These are phyloP conservation scores for Paratrypauchen microcephalus DNA, from an alignment of 2,797 vertebrate species.

Conservation along the genomic window DNA sequence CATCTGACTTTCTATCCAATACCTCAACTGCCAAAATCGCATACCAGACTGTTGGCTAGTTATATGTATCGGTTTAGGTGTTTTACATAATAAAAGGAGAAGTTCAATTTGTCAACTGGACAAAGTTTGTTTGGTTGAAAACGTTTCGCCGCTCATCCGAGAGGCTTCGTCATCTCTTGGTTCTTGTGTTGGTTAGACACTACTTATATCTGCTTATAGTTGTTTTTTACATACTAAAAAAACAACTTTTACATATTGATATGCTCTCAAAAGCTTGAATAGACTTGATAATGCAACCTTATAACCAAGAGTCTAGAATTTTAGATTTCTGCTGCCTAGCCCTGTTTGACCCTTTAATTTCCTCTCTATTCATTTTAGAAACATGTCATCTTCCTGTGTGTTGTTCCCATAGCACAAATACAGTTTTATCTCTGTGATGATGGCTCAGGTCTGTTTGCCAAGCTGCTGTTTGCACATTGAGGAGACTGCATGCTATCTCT, in stretches of 20 bases:
- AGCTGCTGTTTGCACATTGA: slow-evolving; percentile 44
- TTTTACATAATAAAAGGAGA: no score
- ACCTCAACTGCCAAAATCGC: no score
- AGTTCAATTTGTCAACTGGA: no score
- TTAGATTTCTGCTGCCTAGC: not conserved
- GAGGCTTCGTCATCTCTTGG: no score
- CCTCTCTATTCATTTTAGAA: slow-evolving; percentile 2
- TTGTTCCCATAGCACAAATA: slow-evolving; percentile 23
- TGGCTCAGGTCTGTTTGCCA: slow-evolving; percentile 30
- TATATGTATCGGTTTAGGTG: no score
- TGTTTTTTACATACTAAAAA: no score
- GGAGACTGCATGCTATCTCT: slow-evolving; percentile 39
- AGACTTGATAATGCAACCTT: not conserved
- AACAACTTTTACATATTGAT: not conserved
- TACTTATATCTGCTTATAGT: no score
- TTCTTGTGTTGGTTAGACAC: no score
- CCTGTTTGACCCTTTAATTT: not conserved
- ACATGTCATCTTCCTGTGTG: slow-evolving; percentile 29
- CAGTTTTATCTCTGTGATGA: slow-evolving; percentile 24
- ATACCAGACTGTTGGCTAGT: no score
- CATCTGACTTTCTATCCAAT: no score
- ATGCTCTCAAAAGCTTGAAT: not conserved
- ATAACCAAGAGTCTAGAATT: not conserved
- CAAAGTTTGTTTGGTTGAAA: no score
- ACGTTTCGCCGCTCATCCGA: no score